These are phyloP conservation scores for Odontamblyopus lacepedii DNA, from an alignment of 2,797 vertebrate genomes.

Conservation along the genomic window DNA sequence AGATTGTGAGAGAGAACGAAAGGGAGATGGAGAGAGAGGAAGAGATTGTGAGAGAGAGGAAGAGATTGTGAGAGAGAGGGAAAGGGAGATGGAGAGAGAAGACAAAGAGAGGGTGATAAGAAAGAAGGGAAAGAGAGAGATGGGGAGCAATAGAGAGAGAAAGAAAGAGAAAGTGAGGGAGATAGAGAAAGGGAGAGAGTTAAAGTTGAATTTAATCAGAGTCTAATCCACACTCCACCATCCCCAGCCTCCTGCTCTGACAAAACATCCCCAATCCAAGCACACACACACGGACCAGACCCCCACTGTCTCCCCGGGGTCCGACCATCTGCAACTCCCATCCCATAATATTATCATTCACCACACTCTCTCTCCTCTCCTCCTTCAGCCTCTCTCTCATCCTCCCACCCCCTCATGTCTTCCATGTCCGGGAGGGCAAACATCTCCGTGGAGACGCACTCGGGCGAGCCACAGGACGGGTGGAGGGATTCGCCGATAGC, in stretches of 20 bases:
- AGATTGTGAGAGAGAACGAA: no score
- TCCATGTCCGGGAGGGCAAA: slow-evolving; percentile 42
- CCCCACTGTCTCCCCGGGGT: slow-evolving; percentile 40
- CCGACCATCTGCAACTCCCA: slow-evolving; percentile 51
- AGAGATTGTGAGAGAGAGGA: no score
- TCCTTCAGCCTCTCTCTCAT: slow-evolving; percentile 26
- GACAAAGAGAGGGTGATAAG: no score
- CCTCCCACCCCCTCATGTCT: slow-evolving; percentile 22
- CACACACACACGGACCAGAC: slow-evolving; percentile 21
- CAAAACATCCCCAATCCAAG: slow-evolving; percentile 16
- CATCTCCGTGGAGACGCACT: slow-evolving; percentile 56
- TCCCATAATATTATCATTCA: slow-evolving; percentile 56
- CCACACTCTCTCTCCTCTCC: slow-evolving; percentile 18
- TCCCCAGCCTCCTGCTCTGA: slow-evolving; percentile 32
- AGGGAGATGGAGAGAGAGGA: no score
- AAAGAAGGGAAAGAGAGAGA: not conserved
- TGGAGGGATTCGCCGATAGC: slow-evolving; percentile 47
- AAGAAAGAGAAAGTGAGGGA: not conserved
- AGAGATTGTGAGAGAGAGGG: no score
- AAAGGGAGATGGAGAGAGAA: no score
- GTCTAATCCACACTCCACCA: slow-evolving; percentile 36
- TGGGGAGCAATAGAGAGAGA: not conserved
- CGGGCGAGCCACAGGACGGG: slow-evolving; percentile 49
- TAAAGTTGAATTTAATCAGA: slow-evolving; percentile 38
- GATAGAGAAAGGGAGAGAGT: not conserved